Conservation (phyloP, 2,113 vertebrate species). For the Heterochromis multidens region DNA sequence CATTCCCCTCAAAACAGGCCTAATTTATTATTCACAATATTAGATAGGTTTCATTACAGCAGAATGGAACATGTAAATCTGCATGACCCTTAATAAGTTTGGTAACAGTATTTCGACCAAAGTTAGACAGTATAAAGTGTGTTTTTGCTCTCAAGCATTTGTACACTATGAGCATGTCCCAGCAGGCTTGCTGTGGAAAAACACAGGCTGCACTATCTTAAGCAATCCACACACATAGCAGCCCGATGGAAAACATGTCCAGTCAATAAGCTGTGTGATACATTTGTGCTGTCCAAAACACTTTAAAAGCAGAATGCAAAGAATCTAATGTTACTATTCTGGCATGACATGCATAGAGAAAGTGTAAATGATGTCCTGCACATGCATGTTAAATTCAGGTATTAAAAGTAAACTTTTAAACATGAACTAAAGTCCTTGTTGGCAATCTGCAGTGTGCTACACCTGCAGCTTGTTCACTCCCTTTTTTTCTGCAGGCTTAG, state of each 20-base stretch:
- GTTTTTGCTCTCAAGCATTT: not conserved
- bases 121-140: not conserved
- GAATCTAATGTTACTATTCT: not conserved
- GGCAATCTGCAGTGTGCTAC: not conserved
- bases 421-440: not conserved
- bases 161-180: conserved; percentile 19
- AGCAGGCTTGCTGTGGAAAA: conserved; percentile 28
- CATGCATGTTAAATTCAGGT: not conserved
- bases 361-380: not conserved
- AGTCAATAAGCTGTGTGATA: not conserved
- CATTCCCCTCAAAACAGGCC: not conserved
- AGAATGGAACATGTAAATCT: not conserved
- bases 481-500: not conserved
- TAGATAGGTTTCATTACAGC: not conserved
- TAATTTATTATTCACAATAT: not conserved
- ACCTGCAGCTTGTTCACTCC: not conserved
- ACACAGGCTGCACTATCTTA: not conserved
- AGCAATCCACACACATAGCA: not conserved
- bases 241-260: not conserved
- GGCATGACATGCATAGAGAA: not conserved
- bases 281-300: not conserved
- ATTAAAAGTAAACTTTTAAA: not conserved
- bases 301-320: not conserved
- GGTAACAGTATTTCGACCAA: not conserved
- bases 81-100: not conserved